Conservation (phyloP, 2,797 vertebrate species). For the Melanogrammus aeglefinus region DNA sequence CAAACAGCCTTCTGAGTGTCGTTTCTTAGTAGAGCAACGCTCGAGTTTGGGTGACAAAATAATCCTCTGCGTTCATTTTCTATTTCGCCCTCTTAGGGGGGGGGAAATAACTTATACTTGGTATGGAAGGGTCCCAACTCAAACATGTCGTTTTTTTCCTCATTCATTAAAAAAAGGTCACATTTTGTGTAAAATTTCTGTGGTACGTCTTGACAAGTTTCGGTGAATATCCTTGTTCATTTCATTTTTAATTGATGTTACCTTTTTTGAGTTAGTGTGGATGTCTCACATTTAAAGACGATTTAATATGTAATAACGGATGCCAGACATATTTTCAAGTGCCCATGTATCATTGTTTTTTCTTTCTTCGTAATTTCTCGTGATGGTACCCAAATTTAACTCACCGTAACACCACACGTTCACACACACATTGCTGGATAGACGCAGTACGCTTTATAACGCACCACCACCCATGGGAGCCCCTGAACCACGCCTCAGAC, state of each 20-base stretch:
- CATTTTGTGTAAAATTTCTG: slow-evolving; percentile 89
- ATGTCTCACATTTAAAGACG: slow-evolving; percentile 91
- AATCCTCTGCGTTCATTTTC: slow-evolving; percentile 77
- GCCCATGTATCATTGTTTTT: slow-evolving; percentile 64
- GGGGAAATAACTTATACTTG: slow-evolving; percentile 64
- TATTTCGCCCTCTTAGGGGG: slow-evolving; percentile 55
- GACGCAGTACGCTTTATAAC: slow-evolving; percentile 25
- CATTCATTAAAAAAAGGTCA: slow-evolving; percentile 78
- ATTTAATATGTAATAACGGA: slow-evolving; percentile 66
- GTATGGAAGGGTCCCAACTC: slow-evolving; percentile 53
- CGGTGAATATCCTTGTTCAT: slow-evolving; percentile 90
- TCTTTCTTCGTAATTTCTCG: slow-evolving; percentile 46
- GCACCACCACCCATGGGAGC: slow-evolving; percentile 59
- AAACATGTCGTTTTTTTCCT: slow-evolving; percentile 71
- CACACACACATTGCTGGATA: slow-evolving; percentile 21
- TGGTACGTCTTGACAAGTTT: slow-evolving; percentile 94
- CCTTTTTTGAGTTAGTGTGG: slow-evolving; percentile 90
- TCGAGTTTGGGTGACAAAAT: slow-evolving; percentile 47
- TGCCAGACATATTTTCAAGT: slow-evolving; percentile 66
- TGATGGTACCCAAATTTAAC: slow-evolving; percentile 47
- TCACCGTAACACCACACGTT: slow-evolving; percentile 18
- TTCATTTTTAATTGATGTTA: slow-evolving; percentile 90
- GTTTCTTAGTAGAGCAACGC: slow-evolving; percentile 73
- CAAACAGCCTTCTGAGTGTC: slow-evolving; percentile 63
- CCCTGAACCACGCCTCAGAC: slow-evolving; percentile 71